Base-by-base conservation (phyloP, 2,113 vertebrate species). In the Sander lucioperca region DNA sequence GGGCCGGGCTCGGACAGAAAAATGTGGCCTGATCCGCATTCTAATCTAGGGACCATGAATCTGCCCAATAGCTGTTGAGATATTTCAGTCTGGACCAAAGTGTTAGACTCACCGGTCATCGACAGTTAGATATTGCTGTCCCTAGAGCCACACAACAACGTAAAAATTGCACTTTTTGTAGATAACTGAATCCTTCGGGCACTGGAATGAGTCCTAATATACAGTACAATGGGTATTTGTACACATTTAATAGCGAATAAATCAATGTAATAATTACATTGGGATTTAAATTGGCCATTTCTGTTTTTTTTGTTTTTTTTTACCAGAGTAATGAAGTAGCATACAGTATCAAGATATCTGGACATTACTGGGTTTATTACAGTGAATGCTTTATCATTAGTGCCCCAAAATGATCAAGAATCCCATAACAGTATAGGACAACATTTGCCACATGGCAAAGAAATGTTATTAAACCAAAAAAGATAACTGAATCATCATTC, bases 401-500 rank as follows among this genome's bases (percentile, higher is more conserved):
- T 15, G 7, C 63, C 47, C 43, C 13, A 50, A 68, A 85, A 80
- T 58, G 36, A 74, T 70, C 23, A 62, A 77, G 18, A 80, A 68
- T 50, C 27, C 45, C 25, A 74, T 79, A 57, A 68, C 67, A 73
- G 21, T n/a, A 19, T 16, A 33, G 19, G 56, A 48, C 54, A 62
- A 56, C 36, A 71, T 88, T 54, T 59, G 25, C 69, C 65, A 57
- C 18, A 30, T 69, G 64, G 58, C 47, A 71, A 82, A 7, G 19
- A 66, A 70, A 85, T 54, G 71, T 64, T 71, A 83, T 88, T 85
- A 77, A 85, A 70, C 57, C 27, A 56, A 67, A 72, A 77, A 77
- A 51, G 45, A 68, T 80, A 59, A 87, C 51, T 74, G 72, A 82
- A 67, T 71, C 84, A 84, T 88, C 74, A 79, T 56, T 81, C 45